Evolutionary conservation across 2,888 invertebrate species (phyloP), one percentile per base, ranked within the genome.

Genomic region (Thalpophila matura): DNA sequence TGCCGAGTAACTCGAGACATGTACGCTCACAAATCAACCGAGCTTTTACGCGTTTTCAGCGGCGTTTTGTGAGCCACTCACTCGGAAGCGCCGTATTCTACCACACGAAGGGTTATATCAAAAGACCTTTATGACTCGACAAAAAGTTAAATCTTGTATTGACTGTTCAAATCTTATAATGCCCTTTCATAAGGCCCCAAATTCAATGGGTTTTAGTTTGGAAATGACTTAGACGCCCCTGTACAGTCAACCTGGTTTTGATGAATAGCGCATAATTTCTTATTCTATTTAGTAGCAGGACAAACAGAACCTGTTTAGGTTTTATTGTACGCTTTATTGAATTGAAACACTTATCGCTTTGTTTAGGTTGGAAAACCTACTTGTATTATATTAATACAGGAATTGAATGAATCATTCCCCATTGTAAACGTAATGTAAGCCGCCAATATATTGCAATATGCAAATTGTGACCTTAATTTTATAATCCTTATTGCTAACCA

Each of bases 1-100:
- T 87, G 84, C 84, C 80, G 77, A 85, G 91, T 89, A 90, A 90
- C 89, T 86, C 84, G 89, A 89, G 89, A 89, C 88, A 86, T 88
- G 84, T 84, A 79, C 84, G 85, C 81, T 88, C 86, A 88, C 89
- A 91, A 91, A 90, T 91, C 90, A 90, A 88, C 76, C 75, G 68
- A 79, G 83, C 84, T 82, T 86, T 86, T 84, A 85, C 85, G 80
- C 80, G 74, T 85, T 91, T 90, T 91, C 88, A 86, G 83, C 86
- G 83, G 79, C 80, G 84, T 87, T 86, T 87, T 89, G 85, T 87
- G 78, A 80, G 80, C 76, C 72, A 77, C 81, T 86, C 82, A 76
- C 68, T 86, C 74, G 82, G 80, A 82, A 82, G 77, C 76, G 46
- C 60, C 61, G 74, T 74, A 74, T 61, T 77, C 66, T 74, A 69